Percentiles rank a stretch among this genome's conserved stretches.
phyloP scores from a whole-genome alignment of 2,797 vertebrate genomes.

The Gastrophryne carolinensis region DNA sequence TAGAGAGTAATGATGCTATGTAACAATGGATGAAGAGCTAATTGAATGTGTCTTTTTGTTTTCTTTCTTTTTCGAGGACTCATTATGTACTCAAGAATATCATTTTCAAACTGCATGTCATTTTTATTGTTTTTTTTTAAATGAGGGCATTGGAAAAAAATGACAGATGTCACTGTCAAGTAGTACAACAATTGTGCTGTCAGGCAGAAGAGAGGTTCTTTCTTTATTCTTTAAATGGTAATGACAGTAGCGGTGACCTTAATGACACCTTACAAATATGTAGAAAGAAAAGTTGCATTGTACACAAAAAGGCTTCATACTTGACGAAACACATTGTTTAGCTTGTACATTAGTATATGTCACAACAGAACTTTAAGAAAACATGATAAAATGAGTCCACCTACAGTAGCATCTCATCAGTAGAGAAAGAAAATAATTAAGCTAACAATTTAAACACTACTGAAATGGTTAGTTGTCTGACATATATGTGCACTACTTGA shows the following conservation, averaged over 20 bases:
- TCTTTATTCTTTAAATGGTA: slow-evolving; percentile 6
- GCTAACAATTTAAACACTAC: too few relatives aligned
- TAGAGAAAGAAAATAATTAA: too few relatives aligned
- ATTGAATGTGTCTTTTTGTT: background rate
- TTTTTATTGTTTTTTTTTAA: slow-evolving; percentile 28
- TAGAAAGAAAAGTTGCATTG: background rate
- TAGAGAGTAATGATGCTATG: too few relatives aligned
- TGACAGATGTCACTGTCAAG: slow-evolving; percentile 45
- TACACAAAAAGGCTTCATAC: background rate
- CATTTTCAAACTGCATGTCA: background rate
- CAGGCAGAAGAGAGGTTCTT: slow-evolving; percentile 12
- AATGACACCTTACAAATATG: slow-evolving; percentile 2
- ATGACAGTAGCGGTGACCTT: slow-evolving; percentile 14
- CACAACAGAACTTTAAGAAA: too few relatives aligned
- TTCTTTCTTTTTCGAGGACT: too few relatives aligned
- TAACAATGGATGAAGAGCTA: too few relatives aligned
- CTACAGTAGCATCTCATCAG: too few relatives aligned
- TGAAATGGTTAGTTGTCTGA: too few relatives aligned
- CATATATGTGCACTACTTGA: too few relatives aligned
- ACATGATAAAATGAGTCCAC: too few relatives aligned
- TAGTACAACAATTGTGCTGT: slow-evolving; percentile 4
- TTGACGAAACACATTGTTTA: background rate
- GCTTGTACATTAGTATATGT: background rate
- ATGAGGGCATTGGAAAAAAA: background rate
- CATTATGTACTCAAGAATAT: too few relatives aligned